Base-by-base conservation (phyloP, 2,888 invertebrate species). In the Chironomus riparius region DNA sequence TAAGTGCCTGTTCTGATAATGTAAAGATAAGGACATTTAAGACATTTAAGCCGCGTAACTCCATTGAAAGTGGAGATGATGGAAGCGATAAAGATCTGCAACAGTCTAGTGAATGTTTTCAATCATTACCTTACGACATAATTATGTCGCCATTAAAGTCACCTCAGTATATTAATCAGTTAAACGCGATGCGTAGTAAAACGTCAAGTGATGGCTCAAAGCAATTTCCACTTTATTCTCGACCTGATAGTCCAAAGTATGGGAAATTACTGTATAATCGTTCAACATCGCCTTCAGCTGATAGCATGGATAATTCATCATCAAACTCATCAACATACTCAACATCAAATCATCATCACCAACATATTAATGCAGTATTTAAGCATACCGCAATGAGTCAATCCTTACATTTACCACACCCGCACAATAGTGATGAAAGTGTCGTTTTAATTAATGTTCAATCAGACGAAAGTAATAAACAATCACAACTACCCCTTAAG, bases 181-280 rank as follows among this genome's bases (percentile, higher is more conserved):
- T 73, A 47, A 73, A 73, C 21, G 73, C 65, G 65, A 73, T 73
- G 73, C 61, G 73, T 7, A 50, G 62, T 4, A 73, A 73, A 62
- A 18, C 62, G 21, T 12, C 71, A 28, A 73, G 21, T 6, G 68
- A 74, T 21, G 5, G 68, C 21, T 13, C 18, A 7, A 65, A 62
- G 74, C 74, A 74, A 47, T 47, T 68, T 50, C 48, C 68, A 18
- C 68, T 74, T 22, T 74, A 74, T 47, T 83, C 83, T 0, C 82
- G 82, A 2, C 82, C 83, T 4, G 83, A 82, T 15, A 82, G 82
- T 74, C 82, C 82, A 0, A 79, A 81, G 3, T 79, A 81, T 7
- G 77, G 81, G 76, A 82, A 82, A 80, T 80, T 13, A 79, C 80
- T 77, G 80, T 81, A 2, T 81, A 82, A 47, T 81, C 81, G 82